Evolutionary conservation across 2,888 invertebrate species (phyloP).

Genomic region (Amblyjoppa proteus): DNA sequence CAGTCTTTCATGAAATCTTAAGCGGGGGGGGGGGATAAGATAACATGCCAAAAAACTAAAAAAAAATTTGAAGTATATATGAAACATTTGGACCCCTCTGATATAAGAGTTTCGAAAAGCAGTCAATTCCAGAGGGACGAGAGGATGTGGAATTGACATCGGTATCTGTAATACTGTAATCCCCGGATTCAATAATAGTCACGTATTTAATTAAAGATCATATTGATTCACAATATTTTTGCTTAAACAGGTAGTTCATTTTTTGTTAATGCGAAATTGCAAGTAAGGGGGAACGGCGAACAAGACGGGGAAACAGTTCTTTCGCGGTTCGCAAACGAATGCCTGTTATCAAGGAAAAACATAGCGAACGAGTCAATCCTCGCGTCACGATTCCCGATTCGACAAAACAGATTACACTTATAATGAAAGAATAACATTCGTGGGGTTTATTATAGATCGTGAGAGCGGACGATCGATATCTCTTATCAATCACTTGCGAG

Average conservation of each 20-base stretch:
- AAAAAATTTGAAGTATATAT: background rate
- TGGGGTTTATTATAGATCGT: constrained; percentile 36
- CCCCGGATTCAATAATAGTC: constrained; percentile 50
- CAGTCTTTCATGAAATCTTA: background rate
- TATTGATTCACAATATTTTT: constrained; percentile 79
- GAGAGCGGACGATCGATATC: constrained; percentile 37
- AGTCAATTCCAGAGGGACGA: background rate
- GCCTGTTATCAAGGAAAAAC: constrained; percentile 45
- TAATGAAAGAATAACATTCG: constrained; percentile 45
- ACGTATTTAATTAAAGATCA: constrained; percentile 76
- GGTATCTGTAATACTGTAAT: background rate
- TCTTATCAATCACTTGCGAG: constrained; percentile 39
- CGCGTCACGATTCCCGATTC: constrained; percentile 34
- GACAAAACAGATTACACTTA: constrained; percentile 43
- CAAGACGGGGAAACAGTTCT: constrained; percentile 39
- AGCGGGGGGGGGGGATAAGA: background rate
- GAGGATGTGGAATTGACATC: constrained; percentile 1
- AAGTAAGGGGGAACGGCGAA: constrained; percentile 37
- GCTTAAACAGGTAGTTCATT: constrained; percentile 68
- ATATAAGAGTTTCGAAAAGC: background rate
- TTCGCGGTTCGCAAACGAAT: constrained; percentile 50
- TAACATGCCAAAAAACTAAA: background rate
- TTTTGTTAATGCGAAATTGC: constrained; percentile 61
- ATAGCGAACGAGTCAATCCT: constrained; percentile 34
- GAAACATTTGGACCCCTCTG: background rate